phyloP scores from a whole-genome alignment of 2,888 invertebrate genomes.

The Leucoptera coffeella region DNA sequence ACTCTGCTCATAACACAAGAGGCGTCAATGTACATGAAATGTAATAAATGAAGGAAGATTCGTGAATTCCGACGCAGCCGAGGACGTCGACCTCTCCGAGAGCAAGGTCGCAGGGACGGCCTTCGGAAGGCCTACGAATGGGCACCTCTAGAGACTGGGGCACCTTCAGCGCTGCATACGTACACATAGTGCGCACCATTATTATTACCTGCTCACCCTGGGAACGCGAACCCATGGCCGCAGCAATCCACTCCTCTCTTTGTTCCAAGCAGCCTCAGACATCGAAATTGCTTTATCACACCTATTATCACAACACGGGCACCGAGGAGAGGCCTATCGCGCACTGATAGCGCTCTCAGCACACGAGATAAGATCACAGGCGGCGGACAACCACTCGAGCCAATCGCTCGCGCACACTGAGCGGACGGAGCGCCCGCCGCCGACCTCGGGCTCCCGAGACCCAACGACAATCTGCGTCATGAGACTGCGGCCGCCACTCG shows the following conservation, averaged over 20 bases:
- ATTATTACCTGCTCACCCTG: slow-evolving; percentile 10
- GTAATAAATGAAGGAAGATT: no score
- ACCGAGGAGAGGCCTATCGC: slow-evolving; percentile 7
- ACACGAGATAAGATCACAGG: no score
- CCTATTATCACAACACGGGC: not conserved
- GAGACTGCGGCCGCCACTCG: no score
- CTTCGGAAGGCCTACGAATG: slow-evolving; percentile 49
- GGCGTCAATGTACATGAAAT: no score
- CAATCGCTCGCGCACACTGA: no score
- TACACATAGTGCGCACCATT: slow-evolving; percentile 14
- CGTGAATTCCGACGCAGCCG: slow-evolving; percentile 30
- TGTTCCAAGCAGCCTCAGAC: no score
- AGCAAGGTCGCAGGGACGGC: slow-evolving; percentile 48
- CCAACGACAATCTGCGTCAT: no score
- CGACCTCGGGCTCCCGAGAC: slow-evolving; percentile 11
- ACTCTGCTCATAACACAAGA: no score
- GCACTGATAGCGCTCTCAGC: slow-evolving; percentile 8
- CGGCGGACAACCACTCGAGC: no score
- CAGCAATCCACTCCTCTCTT: no score
- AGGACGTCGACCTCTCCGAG: slow-evolving; percentile 47
- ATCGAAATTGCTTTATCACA: no score
- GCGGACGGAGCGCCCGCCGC: slow-evolving; percentile 3
- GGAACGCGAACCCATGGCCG: slow-evolving; percentile 42
- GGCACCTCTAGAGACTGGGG: no score
- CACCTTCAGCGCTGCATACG: slow-evolving; percentile 14